Conservation (phyloP, 2,888 invertebrate species). For the Artemia sinica region DNA sequence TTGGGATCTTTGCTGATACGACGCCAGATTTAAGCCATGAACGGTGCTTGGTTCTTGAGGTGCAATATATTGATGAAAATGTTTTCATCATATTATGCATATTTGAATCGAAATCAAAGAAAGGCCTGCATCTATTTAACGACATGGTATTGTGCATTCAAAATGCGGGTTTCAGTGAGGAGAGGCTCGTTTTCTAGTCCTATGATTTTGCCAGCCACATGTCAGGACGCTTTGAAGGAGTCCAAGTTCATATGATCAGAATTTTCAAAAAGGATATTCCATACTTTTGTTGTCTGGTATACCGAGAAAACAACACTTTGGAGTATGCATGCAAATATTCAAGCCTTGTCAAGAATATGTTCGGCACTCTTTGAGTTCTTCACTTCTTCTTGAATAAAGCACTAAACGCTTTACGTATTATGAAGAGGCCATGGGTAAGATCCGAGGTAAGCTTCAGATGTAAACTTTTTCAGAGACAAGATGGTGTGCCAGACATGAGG, state of each 20-base stretch:
- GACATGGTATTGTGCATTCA: neutral
- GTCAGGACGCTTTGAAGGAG: neutral
- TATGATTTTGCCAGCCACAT: neutral
- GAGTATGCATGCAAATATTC: neutral
- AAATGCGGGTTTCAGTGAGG: neutral
- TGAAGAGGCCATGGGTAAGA: neutral
- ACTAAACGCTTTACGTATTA: neutral
- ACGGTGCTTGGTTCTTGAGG: neutral
- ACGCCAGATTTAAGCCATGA: too few relatives aligned
- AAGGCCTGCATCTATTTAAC: neutral
- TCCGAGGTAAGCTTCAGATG: conserved; percentile 1
- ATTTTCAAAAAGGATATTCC: neutral
- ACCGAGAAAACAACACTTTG: neutral
- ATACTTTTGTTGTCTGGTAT: neutral
- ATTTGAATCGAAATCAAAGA: conserved; percentile 4
- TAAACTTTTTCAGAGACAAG: neutral
- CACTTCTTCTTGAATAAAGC: conserved; percentile 1
- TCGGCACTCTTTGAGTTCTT: neutral
- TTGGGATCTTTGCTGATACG: conserved; percentile 6
- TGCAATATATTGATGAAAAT: neutral
- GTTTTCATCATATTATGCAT: neutral
- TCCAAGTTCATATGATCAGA: neutral
- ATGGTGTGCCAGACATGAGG: neutral
- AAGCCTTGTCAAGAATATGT: conserved; percentile 4
- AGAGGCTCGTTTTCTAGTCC: conserved; percentile 6